Base-by-base conservation (phyloP, 2,888 invertebrate genomes). In the Heliconius ismenius region DNA sequence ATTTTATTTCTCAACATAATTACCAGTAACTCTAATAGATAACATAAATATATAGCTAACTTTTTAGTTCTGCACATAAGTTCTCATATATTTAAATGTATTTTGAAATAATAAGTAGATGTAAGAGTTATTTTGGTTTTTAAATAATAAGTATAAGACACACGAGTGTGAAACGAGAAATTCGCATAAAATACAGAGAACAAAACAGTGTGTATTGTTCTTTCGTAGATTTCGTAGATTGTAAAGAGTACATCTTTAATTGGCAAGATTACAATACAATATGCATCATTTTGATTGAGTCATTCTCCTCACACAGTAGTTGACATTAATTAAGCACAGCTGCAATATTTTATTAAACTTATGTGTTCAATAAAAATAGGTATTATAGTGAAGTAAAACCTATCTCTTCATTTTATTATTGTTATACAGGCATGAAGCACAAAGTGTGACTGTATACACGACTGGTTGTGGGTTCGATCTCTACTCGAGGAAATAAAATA, bases 261-360 rank as follows among this genome's bases (percentile, higher is more conserved):
- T 65, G 65, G 32, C 64, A 64, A 63, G 28, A 63, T 15, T 6
- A 43, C 43, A 43, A 43, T 49, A 49, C 49, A 49, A 65, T 24
- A 28, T 65, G 65, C 65, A 39, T 36, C 65, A 36, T 65, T 39
- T 36, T 39, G n/a, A 39, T 65, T 65, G 36, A n/a, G n/a, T 24
- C 65, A 65, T 21, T 65, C n/a, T 24, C 13, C 11, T 15, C 15
- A 24, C 67, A 67, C 36, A 6, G 65, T 43, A 43, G 39, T 43
- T 67, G 7, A 67, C 39, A 24, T 43, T 43, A 39, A 43, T 65
- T 65, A 15, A 67, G 39, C 24, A 15, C 67, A 67, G 67, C 36
- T 32, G 36, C 67, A 67, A 32, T 67, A 43, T 24, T 39, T 65
- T 65, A 13, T 13, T 65, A 65, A 39, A n/a, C 11, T 65, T 39